Evolutionary conservation across 2,888 invertebrate species (phyloP).

Genomic region (Trichopoda pennipes): DNA sequence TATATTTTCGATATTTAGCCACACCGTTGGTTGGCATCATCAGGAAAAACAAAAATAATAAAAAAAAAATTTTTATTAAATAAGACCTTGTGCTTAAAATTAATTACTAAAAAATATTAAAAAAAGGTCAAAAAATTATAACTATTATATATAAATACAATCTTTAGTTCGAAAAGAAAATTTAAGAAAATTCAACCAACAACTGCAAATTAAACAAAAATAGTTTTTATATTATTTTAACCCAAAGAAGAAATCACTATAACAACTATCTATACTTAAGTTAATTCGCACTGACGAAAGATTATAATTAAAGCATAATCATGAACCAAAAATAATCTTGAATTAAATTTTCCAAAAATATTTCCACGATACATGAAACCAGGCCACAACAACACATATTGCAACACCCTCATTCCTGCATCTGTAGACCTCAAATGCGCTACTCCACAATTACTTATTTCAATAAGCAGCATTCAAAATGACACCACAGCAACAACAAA

Average conservation of each 20-base stretch:
- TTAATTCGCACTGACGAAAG: neutral
- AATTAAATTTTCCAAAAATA: slow-evolving; percentile 27
- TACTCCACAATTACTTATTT: slow-evolving; percentile 19
- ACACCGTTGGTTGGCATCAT: no score
- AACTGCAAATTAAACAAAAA: no score
- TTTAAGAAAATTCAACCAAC: no score
- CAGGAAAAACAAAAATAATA: no score
- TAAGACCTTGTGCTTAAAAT: no score
- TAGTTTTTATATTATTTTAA: no score
- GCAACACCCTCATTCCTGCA: slow-evolving; percentile 13
- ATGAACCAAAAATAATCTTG: neutral
- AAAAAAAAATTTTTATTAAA: no score
- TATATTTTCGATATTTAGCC: no score
- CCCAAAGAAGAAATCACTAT: neutral
- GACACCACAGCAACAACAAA: neutral
- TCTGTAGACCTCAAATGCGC: neutral
- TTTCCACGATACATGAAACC: slow-evolving; percentile 31
- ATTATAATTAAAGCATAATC: neutral
- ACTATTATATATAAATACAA: no score
- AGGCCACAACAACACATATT: slow-evolving; percentile 30
- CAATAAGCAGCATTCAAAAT: slow-evolving; percentile 20
- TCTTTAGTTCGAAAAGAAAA: no score
- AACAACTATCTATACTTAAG: slow-evolving; percentile 1
- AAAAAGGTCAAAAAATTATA: no score
- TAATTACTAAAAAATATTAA: no score